Evolutionary conservation across 2,797 vertebrate genomes (phyloP).

Genomic region (Coreius guichenoti): DNA sequence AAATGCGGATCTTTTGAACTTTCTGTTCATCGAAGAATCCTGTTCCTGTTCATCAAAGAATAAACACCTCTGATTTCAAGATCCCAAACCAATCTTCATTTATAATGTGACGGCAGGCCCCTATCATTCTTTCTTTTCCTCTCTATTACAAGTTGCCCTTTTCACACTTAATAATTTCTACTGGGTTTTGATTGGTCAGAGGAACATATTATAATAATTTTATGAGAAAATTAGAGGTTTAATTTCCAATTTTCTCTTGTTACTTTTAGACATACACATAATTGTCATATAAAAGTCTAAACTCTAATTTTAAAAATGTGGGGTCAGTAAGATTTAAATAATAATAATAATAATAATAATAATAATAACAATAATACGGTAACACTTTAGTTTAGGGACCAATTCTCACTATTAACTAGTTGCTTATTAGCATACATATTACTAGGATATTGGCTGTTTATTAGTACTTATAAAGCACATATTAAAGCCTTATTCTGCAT

Average conservation of each 20-base stretch:
- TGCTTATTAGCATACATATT: too few relatives aligned
- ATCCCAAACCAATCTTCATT: conserved; percentile 60
- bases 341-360: too few relatives aligned
- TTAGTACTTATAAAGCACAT: too few relatives aligned
- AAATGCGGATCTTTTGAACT: too few relatives aligned
- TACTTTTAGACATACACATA: background rate
- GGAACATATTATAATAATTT: background rate
- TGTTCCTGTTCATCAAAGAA: too few relatives aligned
- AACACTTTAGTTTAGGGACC: too few relatives aligned
- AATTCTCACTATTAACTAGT: too few relatives aligned
- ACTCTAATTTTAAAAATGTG: background rate
- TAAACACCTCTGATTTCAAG: conserved; percentile 21
- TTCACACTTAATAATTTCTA: background rate
- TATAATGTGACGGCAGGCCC: conserved; percentile 72
- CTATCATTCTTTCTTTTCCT: conserved; percentile 53
- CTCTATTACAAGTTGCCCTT: conserved; percentile 30
- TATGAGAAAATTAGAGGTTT: background rate
- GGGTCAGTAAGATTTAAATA: background rate
- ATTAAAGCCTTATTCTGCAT: too few relatives aligned
- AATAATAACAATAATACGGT: too few relatives aligned
- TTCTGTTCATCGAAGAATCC: too few relatives aligned
- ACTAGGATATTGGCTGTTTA: too few relatives aligned
- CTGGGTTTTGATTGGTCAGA: background rate
- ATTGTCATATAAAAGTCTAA: background rate
- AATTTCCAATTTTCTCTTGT: background rate